These are phyloP conservation scores for Mormyrus lacerda DNA, from an alignment of 2,113 vertebrate species.

Conservation along the genomic window DNA sequence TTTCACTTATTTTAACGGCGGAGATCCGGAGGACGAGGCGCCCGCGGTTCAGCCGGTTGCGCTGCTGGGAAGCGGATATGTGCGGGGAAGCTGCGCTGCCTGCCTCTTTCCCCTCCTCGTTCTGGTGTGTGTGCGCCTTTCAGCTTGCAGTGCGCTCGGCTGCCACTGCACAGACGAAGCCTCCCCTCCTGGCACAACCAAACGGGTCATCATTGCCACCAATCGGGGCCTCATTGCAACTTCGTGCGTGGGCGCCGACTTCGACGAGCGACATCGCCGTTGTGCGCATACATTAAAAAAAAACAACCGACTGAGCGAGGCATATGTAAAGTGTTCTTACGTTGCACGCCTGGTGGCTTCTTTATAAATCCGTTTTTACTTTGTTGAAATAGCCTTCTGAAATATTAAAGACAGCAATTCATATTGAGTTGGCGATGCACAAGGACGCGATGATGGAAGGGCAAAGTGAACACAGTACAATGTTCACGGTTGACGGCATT, in stretches of 20 bases:
- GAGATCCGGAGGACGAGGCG: neutral
- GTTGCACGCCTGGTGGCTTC: neutral
- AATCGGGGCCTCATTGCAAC: slow-evolving; percentile 15
- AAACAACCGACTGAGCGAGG: neutral
- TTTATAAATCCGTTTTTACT: neutral
- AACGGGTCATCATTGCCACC: slow-evolving; percentile 21
- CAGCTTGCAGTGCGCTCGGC: slow-evolving; percentile 16
- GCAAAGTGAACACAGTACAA: neutral
- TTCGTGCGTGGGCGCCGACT: slow-evolving; percentile 25
- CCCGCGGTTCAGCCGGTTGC: neutral
- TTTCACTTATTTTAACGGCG: neutral
- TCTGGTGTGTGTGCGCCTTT: neutral
- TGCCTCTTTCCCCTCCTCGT: neutral
- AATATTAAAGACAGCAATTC: neutral
- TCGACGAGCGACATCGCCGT: neutral
- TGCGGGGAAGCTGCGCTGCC: neutral
- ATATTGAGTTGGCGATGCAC: neutral
- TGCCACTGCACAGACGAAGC: slow-evolving; percentile 11
- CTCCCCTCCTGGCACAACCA: slow-evolving; percentile 5
- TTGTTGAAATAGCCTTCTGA: neutral
- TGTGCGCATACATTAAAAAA: neutral
- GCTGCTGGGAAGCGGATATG: neutral
- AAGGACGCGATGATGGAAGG: neutral
- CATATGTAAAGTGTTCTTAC: neutral
- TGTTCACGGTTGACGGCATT: neutral